phyloP scores from a whole-genome alignment of 2,888 invertebrate genomes.

The Ochropleura plecta region DNA sequence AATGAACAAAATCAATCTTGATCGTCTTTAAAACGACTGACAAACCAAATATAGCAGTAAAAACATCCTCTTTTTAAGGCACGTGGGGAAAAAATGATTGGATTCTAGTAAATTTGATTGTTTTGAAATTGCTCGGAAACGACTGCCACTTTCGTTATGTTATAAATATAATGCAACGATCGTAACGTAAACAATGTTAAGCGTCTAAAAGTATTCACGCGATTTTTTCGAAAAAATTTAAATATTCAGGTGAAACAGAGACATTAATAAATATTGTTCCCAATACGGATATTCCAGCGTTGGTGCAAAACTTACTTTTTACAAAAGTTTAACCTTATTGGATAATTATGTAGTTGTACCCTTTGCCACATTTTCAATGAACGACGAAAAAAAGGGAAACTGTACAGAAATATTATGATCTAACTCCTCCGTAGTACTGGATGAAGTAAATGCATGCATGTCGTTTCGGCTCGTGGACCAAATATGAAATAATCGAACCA shows the following conservation, averaged over 20 bases:
- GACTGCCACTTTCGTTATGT: slow-evolving; percentile 9
- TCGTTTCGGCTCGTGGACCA: neutral
- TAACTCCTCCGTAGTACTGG: neutral
- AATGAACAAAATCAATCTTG: neutral
- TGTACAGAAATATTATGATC: neutral
- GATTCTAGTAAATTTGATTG: slow-evolving; percentile 11
- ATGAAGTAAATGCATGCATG: neutral
- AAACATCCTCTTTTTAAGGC: neutral
- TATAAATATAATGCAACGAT: slow-evolving; percentile 9
- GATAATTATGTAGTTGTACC: neutral
- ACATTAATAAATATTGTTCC: neutral
- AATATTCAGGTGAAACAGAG: slow-evolving; percentile 12
- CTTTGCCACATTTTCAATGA: neutral
- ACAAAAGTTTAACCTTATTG: neutral
- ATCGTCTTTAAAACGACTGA: neutral
- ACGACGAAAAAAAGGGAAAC: too few species aligned
- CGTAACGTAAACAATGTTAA: slow-evolving; percentile 18
- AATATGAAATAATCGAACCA: neutral
- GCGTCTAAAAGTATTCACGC: slow-evolving; percentile 19
- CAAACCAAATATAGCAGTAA: neutral
- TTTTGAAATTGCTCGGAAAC: slow-evolving; percentile 12
- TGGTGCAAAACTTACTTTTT: neutral
- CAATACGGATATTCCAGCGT: slow-evolving; percentile 3
- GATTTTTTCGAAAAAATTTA: slow-evolving; percentile 17
- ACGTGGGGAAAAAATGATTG: neutral